phyloP scores from a whole-genome alignment of 2,113 vertebrate species.

The Hystrix cristata region DNA sequence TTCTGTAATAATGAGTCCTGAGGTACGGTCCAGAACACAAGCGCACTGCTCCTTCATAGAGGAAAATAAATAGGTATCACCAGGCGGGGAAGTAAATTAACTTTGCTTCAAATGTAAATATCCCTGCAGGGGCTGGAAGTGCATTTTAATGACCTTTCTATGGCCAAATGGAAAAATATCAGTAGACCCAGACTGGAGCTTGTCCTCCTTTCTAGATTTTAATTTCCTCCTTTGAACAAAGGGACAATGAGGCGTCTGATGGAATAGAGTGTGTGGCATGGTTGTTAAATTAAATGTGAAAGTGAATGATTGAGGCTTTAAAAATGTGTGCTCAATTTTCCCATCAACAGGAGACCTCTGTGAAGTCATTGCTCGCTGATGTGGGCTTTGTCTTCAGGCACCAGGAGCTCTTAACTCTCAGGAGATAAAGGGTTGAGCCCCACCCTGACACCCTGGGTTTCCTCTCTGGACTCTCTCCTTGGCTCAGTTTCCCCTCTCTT shows the following conservation, averaged over 20 bases:
- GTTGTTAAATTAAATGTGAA: slow-evolving; percentile 68
- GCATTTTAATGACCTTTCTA: slow-evolving; percentile 65
- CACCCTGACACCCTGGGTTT: neutral
- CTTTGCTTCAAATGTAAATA: slow-evolving; percentile 71
- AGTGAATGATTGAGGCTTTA: slow-evolving; percentile 27
- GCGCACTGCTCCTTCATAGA: neutral
- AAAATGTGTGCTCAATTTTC: slow-evolving; percentile 21
- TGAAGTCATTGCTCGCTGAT: neutral
- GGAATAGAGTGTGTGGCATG: neutral
- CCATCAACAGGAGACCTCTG: neutral
- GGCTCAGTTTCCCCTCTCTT: neutral
- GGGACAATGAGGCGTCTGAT: slow-evolving; percentile 58
- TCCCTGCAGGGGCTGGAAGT: slow-evolving; percentile 31
- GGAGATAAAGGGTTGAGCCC: neutral
- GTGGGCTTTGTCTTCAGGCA: neutral
- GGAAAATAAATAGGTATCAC: slow-evolving; percentile 29
- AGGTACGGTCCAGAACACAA: neutral
- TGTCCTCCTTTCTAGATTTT: slow-evolving; percentile 65
- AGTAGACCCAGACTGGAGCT: neutral
- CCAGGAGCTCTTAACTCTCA: neutral
- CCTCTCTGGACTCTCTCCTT: neutral
- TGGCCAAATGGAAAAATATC: slow-evolving; percentile 39
- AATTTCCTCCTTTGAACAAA: slow-evolving; percentile 79
- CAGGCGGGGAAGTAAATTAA: slow-evolving; percentile 49
- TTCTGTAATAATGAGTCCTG: neutral